These are phyloP conservation scores for Liparis tanakae DNA, from an alignment of 2,797 vertebrate genomes.

Conservation along the genomic window DNA sequence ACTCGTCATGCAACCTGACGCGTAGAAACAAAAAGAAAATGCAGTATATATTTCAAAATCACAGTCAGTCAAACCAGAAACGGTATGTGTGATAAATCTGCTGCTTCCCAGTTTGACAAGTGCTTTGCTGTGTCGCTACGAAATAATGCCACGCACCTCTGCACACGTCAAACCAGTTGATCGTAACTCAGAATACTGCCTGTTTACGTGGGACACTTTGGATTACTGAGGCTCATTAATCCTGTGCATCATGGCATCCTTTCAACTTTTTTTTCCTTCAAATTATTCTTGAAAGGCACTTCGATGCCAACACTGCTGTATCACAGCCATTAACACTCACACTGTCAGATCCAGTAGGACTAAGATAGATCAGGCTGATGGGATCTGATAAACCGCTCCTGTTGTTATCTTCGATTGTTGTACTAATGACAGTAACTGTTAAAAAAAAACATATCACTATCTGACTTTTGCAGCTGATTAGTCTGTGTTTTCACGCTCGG, in stretches of 20 bases:
- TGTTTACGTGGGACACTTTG: not conserved
- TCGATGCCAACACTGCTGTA: not conserved
- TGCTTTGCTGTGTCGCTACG: not conserved
- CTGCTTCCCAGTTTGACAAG: not conserved
- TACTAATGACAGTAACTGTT: not conserved
- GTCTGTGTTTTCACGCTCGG: not conserved
- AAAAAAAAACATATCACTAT: too few relatives aligned
- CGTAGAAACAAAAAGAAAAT: not conserved
- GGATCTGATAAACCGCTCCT: not conserved
- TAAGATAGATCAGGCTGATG: not conserved
- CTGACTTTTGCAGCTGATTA: not conserved
- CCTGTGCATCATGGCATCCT: not conserved
- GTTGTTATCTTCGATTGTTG: not conserved
- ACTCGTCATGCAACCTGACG: not conserved
- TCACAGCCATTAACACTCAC: not conserved
- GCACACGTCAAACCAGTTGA: not conserved
- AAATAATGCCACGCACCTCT: not conserved
- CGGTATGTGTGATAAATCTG: not conserved
- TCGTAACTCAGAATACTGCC: not conserved
- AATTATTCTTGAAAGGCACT: not conserved
- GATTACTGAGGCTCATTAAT: conserved; percentile 11
- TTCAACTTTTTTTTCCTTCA: not conserved
- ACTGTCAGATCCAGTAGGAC: not conserved
- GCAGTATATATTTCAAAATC: not conserved
- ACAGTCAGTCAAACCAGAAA: not conserved